Evolutionary conservation across 2,113 vertebrate species (phyloP).

Genomic region (Istiophorus platypterus): DNA sequence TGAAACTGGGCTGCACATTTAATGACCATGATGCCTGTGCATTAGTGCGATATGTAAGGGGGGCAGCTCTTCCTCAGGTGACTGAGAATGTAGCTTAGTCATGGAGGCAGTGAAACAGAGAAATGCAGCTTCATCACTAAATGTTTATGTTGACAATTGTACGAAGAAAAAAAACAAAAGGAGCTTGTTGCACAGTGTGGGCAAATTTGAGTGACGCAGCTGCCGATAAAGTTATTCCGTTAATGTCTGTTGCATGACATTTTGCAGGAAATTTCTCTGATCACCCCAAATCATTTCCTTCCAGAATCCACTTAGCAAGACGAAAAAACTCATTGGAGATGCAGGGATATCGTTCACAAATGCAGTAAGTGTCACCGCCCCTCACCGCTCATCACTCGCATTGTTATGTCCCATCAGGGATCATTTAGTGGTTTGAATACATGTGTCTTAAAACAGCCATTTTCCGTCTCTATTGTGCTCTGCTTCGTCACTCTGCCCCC

Average conservation of each 20-base stretch:
- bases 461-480: no score
- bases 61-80: no score
- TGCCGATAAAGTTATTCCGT: neutral
- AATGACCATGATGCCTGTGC: no score
- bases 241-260: neutral
- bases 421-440: no score
- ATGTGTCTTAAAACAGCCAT: neutral
- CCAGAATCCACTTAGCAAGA: constrained; percentile 94
- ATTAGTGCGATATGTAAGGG: no score
- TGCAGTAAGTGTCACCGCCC: constrained; percentile 85
- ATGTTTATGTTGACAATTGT: neutral
- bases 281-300: constrained; percentile 43
- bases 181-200: neutral
- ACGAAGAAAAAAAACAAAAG: no score
- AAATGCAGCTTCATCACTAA: neutral
- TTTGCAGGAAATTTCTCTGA: neutral
- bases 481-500: neutral
- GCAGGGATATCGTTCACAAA: constrained; percentile 93
- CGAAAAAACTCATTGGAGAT: constrained; percentile 91
- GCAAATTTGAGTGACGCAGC: neutral
- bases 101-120: no score
- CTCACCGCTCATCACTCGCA: no score
- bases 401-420: neutral
- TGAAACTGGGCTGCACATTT: no score
- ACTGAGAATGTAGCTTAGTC: no score